Percentiles rank a stretch among this genome's conserved stretches.
Evolutionary conservation across 1,140 invertebrate species (phyloP).

Genomic region (Musca vetustissima): DNA sequence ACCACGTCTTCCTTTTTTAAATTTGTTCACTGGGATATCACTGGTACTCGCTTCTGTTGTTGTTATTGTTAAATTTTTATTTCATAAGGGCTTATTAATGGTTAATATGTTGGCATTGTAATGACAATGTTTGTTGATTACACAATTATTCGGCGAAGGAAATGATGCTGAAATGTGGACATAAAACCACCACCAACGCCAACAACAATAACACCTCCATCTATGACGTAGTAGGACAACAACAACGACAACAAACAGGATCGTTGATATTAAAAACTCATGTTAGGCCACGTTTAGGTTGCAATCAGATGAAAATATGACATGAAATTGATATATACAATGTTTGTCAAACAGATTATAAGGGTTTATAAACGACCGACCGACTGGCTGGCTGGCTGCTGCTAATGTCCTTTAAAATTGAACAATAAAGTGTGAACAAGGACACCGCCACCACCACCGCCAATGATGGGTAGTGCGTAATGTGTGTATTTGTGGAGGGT

Average conservation of each 20-base stretch:
- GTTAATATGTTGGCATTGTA: slow-evolving; percentile 1
- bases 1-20: no score
- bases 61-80: not conserved
- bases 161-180: not conserved
- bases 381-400: not conserved
- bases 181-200: not conserved
- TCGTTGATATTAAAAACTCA: slow-evolving; percentile 5
- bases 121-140: slow-evolving; percentile 13
- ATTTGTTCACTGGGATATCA: no score
- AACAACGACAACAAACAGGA: no score
- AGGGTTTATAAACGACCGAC: not conserved
- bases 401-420: not conserved
- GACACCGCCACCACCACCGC: not conserved
- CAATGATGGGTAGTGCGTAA: not conserved
- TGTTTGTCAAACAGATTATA: slow-evolving; percentile 24
- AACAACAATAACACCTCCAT: not conserved
- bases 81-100: slow-evolving; percentile 20
- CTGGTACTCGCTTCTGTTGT: no score
- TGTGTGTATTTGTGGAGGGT: not conserved
- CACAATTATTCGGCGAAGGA: slow-evolving; percentile 3
- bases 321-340: slow-evolving; percentile 15
- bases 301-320: slow-evolving; percentile 17
- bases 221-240: no score
- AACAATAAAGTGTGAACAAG: slow-evolving; percentile 16
- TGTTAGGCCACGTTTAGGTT: not conserved